Conservation (phyloP, 1,140 invertebrate genomes). For the Lasioglossum baleicum region DNA sequence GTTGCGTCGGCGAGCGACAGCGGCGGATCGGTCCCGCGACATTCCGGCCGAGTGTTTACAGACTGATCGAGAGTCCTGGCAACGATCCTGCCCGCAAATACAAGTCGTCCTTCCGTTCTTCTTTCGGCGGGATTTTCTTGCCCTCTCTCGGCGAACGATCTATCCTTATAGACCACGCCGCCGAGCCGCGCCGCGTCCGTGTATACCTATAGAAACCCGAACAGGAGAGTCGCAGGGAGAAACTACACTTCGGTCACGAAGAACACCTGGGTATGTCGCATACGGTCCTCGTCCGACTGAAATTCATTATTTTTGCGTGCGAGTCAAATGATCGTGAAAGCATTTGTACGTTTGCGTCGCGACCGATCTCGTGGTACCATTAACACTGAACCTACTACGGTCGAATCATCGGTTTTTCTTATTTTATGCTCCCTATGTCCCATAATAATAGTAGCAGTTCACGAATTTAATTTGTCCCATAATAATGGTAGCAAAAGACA, state of each 20-base stretch:
- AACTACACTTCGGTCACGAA: neutral
- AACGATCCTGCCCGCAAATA: slow-evolving; percentile 34
- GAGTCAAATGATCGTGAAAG: neutral
- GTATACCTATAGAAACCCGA: slow-evolving; percentile 30
- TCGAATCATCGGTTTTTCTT: no score
- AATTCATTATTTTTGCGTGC: slow-evolving; percentile 3
- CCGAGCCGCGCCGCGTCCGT: neutral
- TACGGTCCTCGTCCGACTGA: slow-evolving; percentile 6
- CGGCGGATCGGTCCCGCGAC: slow-evolving; percentile 13
- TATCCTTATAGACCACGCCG: slow-evolving; percentile 30
- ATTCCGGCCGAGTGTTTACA: slow-evolving; percentile 38
- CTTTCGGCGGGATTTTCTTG: slow-evolving; percentile 31
- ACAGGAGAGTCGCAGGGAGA: slow-evolving; percentile 3
- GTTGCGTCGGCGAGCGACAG: neutral
- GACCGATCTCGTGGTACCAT: no score
- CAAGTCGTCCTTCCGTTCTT: slow-evolving; percentile 47
- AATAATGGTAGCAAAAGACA: no score
- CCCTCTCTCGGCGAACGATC: slow-evolving; percentile 3
- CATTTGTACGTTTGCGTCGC: neutral
- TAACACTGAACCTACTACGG: no score
- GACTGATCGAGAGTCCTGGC: slow-evolving; percentile 9
- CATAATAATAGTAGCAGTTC: no score
- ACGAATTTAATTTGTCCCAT: no score
- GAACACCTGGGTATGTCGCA: slow-evolving; percentile 29
- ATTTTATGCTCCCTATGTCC: no score